phyloP scores from a whole-genome alignment of 2,113 vertebrate genomes.

The Bombycilla garrulus region DNA sequence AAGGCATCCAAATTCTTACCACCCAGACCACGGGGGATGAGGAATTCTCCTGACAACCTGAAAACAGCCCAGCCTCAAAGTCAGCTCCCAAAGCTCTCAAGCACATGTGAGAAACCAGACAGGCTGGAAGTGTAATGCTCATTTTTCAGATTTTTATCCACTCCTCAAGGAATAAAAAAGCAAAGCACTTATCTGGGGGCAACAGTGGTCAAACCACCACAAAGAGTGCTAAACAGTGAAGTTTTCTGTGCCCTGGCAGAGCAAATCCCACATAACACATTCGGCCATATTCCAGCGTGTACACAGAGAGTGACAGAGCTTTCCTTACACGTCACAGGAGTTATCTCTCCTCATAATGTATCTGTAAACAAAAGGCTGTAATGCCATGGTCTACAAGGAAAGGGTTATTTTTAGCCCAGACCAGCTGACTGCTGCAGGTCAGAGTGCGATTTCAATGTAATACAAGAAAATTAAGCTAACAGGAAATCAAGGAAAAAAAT shows the following conservation, averaged over 20 bases:
- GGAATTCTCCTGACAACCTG: not conserved
- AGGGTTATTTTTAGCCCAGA: not conserved
- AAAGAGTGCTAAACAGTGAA: not conserved
- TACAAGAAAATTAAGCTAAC: not conserved
- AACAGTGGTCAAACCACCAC: fast-evolving
- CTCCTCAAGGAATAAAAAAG: not conserved
- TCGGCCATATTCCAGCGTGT: fast-evolving
- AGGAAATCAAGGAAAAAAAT: not conserved
- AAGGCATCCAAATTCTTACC: not conserved
- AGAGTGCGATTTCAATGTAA: not conserved
- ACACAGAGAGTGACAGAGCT: no score
- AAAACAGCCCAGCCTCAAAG: not conserved
- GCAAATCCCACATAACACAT: fast-evolving
- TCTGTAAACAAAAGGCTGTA: not conserved
- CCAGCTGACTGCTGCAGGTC: not conserved
- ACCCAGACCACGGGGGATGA: not conserved
- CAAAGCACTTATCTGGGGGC: not conserved
- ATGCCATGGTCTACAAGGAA: not conserved
- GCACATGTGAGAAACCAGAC: fast-evolving
- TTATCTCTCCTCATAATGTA: not conserved
- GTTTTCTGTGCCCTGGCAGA: not conserved
- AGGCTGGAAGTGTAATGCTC: not conserved
- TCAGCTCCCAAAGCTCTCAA: fast-evolving
- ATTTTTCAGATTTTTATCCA: not conserved
- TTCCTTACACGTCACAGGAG: not conserved